Base-by-base conservation (phyloP, 2,888 invertebrate genomes). In the Euplagia quadripunctaria region DNA sequence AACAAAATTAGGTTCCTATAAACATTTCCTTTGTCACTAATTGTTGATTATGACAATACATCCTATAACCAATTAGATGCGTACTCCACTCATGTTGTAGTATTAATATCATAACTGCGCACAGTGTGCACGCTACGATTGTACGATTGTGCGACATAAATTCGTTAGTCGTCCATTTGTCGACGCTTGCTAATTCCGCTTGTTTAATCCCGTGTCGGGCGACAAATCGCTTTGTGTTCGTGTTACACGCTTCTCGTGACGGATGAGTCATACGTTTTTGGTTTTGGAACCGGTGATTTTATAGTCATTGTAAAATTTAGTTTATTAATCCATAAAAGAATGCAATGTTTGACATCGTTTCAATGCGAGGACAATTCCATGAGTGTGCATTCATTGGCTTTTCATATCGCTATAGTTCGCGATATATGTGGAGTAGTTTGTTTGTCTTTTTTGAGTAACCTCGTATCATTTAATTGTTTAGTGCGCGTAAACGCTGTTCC, bases 121-220 rank as follows among this genome's bases (percentile, higher is more conserved):
- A 78, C 76, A 73, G 64, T 52, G 17, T 17, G 51, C 58, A 64
- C 31, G 31, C 64, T 69, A 70, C 87, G 85, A 85, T 86, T 86
- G 85, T 69, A 70, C 87, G 85, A 85, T 86, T 86, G 85, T 85
- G 70, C 79, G 82, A 81, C 82, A 86, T 93, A 93, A 93, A 86
- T 86, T 89, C 85, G 88, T 93, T 93, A 91, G 73, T 74, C 82
- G 86, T 80, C 82, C 89, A 90, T 91, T 91, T 91, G 91, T 91
- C 91, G 90, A 86, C 88, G 81, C 82, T 82, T 73, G 85, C 87
- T 90, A 89, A 91, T 89, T 81, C 82, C 71, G 81, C 84, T 83
- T 84, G 85, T 85, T 84, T 90, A 87, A 90, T 89, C 86, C 87
- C 81, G 73, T 83, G 71, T 82, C 79, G 78, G 81, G 82, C 81